Percentiles rank a stretch among this genome's conserved stretches.
phyloP scores from a whole-genome alignment of 1,140 invertebrate genomes.

The Microplitis mediator region DNA sequence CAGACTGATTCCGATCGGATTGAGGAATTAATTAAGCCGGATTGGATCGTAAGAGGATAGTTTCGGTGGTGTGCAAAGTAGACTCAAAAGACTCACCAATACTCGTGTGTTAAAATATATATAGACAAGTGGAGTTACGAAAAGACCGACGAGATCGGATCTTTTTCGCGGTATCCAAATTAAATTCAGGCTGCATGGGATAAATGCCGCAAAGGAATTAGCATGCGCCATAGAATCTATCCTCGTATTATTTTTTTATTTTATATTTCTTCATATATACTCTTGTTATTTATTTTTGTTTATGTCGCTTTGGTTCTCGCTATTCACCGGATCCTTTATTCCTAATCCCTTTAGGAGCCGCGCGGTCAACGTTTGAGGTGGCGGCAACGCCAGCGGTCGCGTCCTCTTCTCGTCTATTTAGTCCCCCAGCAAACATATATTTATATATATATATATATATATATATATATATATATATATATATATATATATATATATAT shows the following conservation, averaged over 20 bases:
- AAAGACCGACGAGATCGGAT: constrained; percentile 18
- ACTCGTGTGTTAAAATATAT: no score
- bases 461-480: constrained; percentile 4
- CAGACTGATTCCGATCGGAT: neutral
- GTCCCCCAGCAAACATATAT: constrained; percentile 19
- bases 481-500: constrained; percentile 4
- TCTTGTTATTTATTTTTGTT: constrained; percentile 37
- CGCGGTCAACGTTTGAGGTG: constrained; percentile 48
- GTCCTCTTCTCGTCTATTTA: constrained; percentile 26
- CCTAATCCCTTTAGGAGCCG: constrained; percentile 51
- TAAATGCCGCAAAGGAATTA: constrained; percentile 45
- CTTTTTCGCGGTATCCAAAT: constrained; percentile 29
- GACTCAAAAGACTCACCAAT: no score
- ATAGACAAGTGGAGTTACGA: neutral
- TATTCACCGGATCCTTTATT: constrained; percentile 19
- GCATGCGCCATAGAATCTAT: constrained; percentile 45
- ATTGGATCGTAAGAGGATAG: neutral
- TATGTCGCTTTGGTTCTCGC: constrained; percentile 36
- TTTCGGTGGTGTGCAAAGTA: no score
- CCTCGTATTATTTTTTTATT: constrained; percentile 36
- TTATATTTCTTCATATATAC: neutral
- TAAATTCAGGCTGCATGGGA: constrained; percentile 22
- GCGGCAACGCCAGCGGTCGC: constrained; percentile 39
- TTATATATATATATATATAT: constrained; percentile 4
- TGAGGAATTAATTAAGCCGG: constrained; percentile 22